Base-by-base conservation (phyloP, 1,140 invertebrate genomes). In the Homarus americanus region DNA sequence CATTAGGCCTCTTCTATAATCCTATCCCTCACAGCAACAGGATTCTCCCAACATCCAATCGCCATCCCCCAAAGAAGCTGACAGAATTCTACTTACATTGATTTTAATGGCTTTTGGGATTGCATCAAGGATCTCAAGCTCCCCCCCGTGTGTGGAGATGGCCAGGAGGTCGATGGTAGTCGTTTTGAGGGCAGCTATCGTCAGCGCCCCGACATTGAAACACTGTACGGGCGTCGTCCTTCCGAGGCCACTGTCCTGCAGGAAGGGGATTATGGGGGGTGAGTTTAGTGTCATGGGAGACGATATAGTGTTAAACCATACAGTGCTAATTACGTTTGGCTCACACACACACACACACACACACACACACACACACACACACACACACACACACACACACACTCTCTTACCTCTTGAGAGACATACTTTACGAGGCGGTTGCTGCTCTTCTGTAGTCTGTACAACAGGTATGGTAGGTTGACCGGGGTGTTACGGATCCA, bases 131-230 rank as follows among this genome's bases (percentile, higher is more conserved):
- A 85, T 53, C 7, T 85, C 83, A 4, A 75, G 9, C 44, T 85
- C 83, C 24, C 83, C 83, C 1, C 83, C 83, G 44, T 75, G 83
- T n/a, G 83, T 85, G 28, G 83, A 85, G 38, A 85, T 66, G 41
- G 41, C 36, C 58, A 85, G 24, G 24, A 85, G 41, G 38, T 85
- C 83, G 17, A 85, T 28, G 10, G 36, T 40, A 20, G 40, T 28
- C 41, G 66, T 85, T 12, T 44, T 53, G 4, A 85, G 83, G 83
- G 83, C 83, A 5, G 83, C 83, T 17, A 75, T n/a, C 1, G 72
- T 69, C 40, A 85, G 36, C 4, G 83, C 83, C 40, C 83, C 83
- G 0, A 44, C 66, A 40, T 85, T 85, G 83, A 85, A 85, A 34
- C 83, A 85, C 69, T 75, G 83, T 28, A 85, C 83, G 24, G 66